phyloP scores from a whole-genome alignment of 2,113 vertebrate species.

The Callipepla californica region DNA sequence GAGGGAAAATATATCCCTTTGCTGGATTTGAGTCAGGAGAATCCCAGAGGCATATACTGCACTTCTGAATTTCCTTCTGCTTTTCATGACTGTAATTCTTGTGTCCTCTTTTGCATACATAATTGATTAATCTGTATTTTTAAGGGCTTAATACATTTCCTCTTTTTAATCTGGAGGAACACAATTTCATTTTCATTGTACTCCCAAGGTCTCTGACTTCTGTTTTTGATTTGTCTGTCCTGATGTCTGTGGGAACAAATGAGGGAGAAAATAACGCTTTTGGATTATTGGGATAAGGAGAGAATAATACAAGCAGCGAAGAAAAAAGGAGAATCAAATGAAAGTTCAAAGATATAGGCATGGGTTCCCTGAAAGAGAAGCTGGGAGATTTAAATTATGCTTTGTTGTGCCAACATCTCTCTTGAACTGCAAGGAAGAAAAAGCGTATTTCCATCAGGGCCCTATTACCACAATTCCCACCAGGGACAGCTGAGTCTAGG shows the following conservation, averaged over 20 bases:
- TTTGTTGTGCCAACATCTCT: background rate
- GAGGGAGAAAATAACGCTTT: conserved; percentile 47
- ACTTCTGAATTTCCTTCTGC: conserved; percentile 71
- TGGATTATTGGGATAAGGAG: conserved; percentile 46
- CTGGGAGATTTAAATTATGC: conserved; percentile 19
- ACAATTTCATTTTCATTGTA: conserved; percentile 60
- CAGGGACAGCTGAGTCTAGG: background rate
- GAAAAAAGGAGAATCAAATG: conserved; percentile 10
- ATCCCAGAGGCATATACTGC: conserved; percentile 72
- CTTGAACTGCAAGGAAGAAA: background rate
- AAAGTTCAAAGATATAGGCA: background rate
- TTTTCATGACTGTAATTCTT: conserved; percentile 72
- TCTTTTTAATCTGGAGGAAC: conserved; percentile 65
- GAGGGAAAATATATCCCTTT: conserved; percentile 65
- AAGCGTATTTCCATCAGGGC: rapidly evolving
- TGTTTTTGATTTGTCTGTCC: conserved; percentile 40
- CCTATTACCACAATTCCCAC: background rate
- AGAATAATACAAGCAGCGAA: conserved; percentile 31
- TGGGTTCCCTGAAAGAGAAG: conserved; percentile 4
- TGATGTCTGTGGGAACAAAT: conserved; percentile 42
- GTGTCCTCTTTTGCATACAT: conserved; percentile 75
- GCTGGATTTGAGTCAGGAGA: conserved; percentile 65
- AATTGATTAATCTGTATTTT: conserved; percentile 77
- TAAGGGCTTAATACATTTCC: conserved; percentile 65
- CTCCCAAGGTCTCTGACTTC: conserved; percentile 62